Percentiles rank a stretch among this genome's conserved stretches.
Conservation (phyloP, 2,113 vertebrate genomes). For the Grammomys surdaster region DNA sequence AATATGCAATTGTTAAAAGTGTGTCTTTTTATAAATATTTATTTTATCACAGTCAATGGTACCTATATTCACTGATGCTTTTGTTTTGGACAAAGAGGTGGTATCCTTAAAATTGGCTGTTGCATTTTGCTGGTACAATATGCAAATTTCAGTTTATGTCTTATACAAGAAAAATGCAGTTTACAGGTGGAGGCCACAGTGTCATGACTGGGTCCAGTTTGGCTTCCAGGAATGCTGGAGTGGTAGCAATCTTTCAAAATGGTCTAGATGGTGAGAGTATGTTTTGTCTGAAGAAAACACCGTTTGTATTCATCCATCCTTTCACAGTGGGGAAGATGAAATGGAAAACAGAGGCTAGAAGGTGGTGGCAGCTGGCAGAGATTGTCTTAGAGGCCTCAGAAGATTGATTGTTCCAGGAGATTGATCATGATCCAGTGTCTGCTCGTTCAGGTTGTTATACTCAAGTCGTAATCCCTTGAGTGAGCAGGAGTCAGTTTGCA, state of each 20-base stretch:
- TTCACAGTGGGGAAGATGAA: conserved; percentile 28
- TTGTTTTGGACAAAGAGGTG: background rate
- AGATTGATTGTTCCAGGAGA: conserved; percentile 67
- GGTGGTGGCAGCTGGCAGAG: conserved; percentile 60
- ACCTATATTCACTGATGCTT: background rate
- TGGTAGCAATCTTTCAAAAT: conserved; percentile 48
- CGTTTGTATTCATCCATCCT: conserved; percentile 37
- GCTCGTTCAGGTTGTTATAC: background rate
- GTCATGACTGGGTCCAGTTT: background rate
- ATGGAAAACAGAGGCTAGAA: background rate
- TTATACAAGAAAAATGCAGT: conserved; percentile 16
- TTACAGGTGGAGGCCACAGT: conserved; percentile 35
- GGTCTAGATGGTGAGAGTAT: conserved; percentile 1
- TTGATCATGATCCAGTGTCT: conserved; percentile 38
- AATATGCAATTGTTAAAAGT: background rate
- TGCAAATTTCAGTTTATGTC: background rate
- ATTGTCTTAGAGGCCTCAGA: conserved; percentile 36
- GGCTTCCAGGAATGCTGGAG: background rate
- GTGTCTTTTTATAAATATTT: background rate
- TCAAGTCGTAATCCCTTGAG: background rate
- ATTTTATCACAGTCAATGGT: background rate
- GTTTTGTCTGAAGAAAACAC: conserved; percentile 14
- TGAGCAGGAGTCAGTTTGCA: background rate
- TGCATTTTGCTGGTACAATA: conserved; percentile 12
- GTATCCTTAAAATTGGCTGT: conserved; percentile 3